Base-by-base conservation (phyloP, 2,113 vertebrate species). In the Anthoscopus minutus region DNA sequence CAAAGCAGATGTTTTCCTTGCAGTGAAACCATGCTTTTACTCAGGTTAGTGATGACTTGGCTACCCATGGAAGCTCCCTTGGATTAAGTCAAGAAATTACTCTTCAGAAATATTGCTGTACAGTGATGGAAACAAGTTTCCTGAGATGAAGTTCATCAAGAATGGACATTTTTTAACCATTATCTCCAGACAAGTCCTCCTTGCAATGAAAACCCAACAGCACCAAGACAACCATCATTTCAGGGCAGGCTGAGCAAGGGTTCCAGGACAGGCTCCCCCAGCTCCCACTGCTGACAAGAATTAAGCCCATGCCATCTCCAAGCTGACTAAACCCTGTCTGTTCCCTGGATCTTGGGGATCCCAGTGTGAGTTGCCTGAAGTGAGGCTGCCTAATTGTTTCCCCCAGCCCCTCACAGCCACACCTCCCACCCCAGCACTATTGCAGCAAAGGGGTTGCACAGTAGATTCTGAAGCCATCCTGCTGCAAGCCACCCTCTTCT, bases 391-490 rank as follows among this genome's bases (percentile, higher is more conserved):
- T 9, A 11, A 62, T 33, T 16, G 25, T 62, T 74, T 71, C 44
- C 47, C 0, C 0, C 47, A 56, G 74, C 71, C 62, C 67, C 57
- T 56, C 22, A 4, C 31, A 4, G 54, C 65, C 24, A 8, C 54
- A 24, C 50, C 50, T 88, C 67, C 50, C 62, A 16, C 23, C 28
- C 30, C 48, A 42, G 38, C 0, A 0, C 7, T 27, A 13, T 40
- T 0, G 1, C 2, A 2, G 61, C 44, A 50, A 60, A 78, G 61
- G 35, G 56, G 53, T 6, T 11, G 31, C 30, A 21, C 25, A 42
- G 40, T 1, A 45, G 35, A 27, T 38, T 80, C 53, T 15, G 18
- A 23, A 72, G 50, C 44, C 30, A 6, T 10, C 13, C 9, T 0
- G 0, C 50, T 19, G 21, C 65, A 64, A 31, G 33, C 54, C 44